Conservation (phyloP, 2,113 vertebrate species). For the Syngnathus typhle region DNA sequence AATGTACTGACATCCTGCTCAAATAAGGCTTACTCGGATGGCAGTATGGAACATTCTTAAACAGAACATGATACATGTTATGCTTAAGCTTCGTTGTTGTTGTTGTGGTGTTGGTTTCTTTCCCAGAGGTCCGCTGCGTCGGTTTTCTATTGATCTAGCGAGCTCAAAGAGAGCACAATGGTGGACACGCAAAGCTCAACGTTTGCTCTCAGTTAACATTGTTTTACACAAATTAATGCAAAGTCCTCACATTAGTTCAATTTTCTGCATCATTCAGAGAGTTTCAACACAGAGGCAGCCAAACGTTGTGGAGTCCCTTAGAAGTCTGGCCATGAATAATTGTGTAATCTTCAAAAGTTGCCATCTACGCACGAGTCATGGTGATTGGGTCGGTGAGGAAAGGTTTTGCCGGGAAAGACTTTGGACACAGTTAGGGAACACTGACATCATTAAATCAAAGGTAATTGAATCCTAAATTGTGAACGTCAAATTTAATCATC, state of each 20-base stretch:
- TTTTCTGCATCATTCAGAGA: conserved; percentile 13
- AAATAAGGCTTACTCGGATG: conserved; percentile 1
- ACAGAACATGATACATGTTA: conserved; percentile 8
- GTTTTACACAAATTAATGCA: conserved; percentile 16
- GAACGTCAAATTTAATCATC: conserved; percentile 13
- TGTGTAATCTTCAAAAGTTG: conserved; percentile 10
- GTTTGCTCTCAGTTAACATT: conserved; percentile 17
- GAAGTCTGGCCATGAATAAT: conserved; percentile 12
- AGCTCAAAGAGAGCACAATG: conserved; percentile 21
- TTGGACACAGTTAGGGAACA: conserved; percentile 10
- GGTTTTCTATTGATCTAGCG: conserved; percentile 38
- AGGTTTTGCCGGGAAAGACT: conserved; percentile 14
- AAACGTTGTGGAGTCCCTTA: conserved; percentile 16
- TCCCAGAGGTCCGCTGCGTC: conserved; percentile 30
- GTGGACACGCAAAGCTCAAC: conserved; percentile 20
- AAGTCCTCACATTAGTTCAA: conserved; percentile 5
- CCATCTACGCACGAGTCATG: conserved; percentile 5
- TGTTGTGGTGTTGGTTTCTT: conserved; percentile 28
- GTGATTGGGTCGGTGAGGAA: conserved; percentile 19
- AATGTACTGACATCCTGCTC: not conserved
- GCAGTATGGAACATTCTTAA: conserved; percentile 15
- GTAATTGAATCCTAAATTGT: conserved; percentile 25
- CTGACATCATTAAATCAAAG: conserved; percentile 34
- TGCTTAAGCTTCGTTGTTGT: conserved; percentile 17
- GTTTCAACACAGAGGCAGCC: conserved; percentile 15